Evolutionary conservation across 2,888 invertebrate species (phyloP).

Genomic region (Allophyes oxyacanthae): DNA sequence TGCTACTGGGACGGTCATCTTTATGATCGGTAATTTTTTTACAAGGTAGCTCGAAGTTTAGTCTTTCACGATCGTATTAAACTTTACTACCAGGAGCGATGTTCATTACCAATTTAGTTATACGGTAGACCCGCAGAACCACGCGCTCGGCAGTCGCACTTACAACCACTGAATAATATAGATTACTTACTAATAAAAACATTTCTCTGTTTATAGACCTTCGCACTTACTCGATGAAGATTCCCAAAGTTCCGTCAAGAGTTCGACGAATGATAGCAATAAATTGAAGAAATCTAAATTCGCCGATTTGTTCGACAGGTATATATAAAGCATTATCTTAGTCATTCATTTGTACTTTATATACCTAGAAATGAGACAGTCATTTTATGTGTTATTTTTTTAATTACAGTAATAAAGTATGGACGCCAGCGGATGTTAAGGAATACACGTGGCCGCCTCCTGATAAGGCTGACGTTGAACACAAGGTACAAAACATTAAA

Average conservation of each 20-base stretch:
- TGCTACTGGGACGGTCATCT: too few relatives aligned
- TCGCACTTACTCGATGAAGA: slow-evolving; percentile 91
- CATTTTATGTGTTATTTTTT: slow-evolving; percentile 10
- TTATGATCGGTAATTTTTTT: too few relatives aligned
- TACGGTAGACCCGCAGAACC: too few relatives aligned
- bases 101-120: too few relatives aligned
- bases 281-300: slow-evolving; percentile 86
- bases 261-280: slow-evolving; percentile 92
- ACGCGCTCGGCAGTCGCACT: too few relatives aligned
- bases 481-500: slow-evolving; percentile 68
- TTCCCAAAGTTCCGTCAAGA: slow-evolving; percentile 95
- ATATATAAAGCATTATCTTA: slow-evolving; percentile 20
- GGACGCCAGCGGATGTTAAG: slow-evolving; percentile 96
- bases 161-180: too few relatives aligned
- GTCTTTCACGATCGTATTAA: too few relatives aligned
- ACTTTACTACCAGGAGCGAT: too few relatives aligned
- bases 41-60: too few relatives aligned
- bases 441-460: slow-evolving; percentile 97
- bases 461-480: slow-evolving; percentile 72
- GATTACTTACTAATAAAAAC: slow-evolving; percentile 6
- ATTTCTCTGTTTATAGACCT: slow-evolving; percentile 67
- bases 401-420: slow-evolving; percentile 86
- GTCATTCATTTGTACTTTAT: not conserved
- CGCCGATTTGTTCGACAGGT: slow-evolving; percentile 86
- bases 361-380: not conserved